Conservation (phyloP, 2,888 invertebrate genomes). For the Daptonema setosum region DNA sequence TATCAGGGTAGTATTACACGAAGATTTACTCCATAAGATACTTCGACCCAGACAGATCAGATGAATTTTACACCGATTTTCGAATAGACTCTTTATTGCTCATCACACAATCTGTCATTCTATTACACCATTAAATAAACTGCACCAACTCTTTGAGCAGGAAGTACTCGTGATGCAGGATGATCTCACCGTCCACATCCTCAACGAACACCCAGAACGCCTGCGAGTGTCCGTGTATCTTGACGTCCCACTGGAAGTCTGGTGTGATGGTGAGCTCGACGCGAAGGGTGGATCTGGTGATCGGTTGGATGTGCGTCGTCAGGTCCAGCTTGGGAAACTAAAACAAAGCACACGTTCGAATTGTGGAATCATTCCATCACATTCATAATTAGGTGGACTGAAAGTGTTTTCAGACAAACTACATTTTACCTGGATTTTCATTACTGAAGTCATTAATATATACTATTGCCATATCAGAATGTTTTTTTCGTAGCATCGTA, state of each 20-base stretch:
- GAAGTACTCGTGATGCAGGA: constrained; percentile 86
- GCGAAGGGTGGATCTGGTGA: constrained; percentile 61
- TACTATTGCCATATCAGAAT: no score
- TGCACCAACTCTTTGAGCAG: constrained; percentile 50
- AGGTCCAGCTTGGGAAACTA: constrained; percentile 76
- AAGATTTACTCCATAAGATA: no score
- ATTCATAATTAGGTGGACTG: no score
- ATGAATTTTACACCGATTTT: not conserved
- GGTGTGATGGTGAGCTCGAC: constrained; percentile 92
- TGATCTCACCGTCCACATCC: constrained; percentile 40
- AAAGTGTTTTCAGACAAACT: no score
- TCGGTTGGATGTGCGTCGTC: constrained; percentile 88
- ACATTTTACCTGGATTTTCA: no score
- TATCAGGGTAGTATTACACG: no score
- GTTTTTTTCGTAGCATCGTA: no score
- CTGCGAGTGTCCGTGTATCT: constrained; percentile 45
- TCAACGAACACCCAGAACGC: constrained; percentile 44
- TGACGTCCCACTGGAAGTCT: constrained; percentile 98
- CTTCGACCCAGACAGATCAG: not conserved
- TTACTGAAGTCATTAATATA: no score
- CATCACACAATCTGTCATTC: not conserved
- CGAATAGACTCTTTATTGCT: not conserved
- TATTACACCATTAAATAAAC: no score
- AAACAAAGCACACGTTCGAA: constrained; percentile 4
- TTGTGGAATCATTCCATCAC: no score